Evolutionary conservation across 2,113 vertebrate genomes (phyloP), one percentile per base, ranked within the genome.

Genomic region (Proterorhinus semilunaris): DNA sequence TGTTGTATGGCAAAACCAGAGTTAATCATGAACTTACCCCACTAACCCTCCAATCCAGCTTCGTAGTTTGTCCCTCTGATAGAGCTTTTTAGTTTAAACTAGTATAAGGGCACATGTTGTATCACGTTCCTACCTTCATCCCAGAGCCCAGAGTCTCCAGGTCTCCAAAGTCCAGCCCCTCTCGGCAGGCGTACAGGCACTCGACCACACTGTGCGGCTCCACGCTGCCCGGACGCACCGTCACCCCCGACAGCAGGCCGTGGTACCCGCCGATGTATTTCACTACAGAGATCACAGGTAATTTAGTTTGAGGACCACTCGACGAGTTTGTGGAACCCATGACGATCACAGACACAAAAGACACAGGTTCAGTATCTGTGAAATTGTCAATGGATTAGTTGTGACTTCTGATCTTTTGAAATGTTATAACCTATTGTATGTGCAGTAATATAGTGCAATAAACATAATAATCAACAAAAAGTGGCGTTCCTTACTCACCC

Each of bases 141-240:
- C 97, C 97, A 83, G 97, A 98, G 83, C 96, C 97, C 85, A 99
- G 91, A 74, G 96, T 98, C 93, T 99, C 97, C 85, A 99, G 94
- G 91, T 98, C 96, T 78, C 96, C 96, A 68, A 98, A 99, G 91
- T 99, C 97, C 87, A 99, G 93, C 57, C 98, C 97, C 90, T 99
- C 97, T 89, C 96, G 94, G 90, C 98, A 99, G 89, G 98, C 96
- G 76, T 98, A 98, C 71, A 99, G 95, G 89, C 98, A 99, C 91
- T 98, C 96, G 84, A 99, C 96, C 87, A 99, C 98, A 81, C 97
- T 97, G 80, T 96, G 96, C 77, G 95, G 96, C 89, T 99, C 98
- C 92, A 98, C 95, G 72, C 94, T 96, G 71, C 98, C 98, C 47
- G 96, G 95, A 72, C 97, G 95, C 81, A 97, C 92, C 66, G 95